These are phyloP conservation scores for Trachelipus rathkii DNA, from an alignment of 1,140 invertebrate species.

Conservation along the genomic window DNA sequence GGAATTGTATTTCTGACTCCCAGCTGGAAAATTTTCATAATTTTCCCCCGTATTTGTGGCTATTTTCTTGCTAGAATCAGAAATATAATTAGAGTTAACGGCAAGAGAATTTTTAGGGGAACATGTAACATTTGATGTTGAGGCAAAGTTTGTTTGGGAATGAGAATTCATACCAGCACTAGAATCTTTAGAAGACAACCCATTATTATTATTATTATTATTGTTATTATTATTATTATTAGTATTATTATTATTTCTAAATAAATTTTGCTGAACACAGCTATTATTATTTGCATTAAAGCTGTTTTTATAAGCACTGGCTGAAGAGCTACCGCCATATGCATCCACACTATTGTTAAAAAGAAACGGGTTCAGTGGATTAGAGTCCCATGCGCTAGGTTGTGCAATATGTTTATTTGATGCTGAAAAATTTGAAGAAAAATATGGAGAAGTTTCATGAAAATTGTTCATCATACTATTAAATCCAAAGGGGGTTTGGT, in stretches of 20 bases:
- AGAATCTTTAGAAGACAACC: neutral
- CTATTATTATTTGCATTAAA: neutral
- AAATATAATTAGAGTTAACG: neutral
- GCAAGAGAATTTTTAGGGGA: neutral
- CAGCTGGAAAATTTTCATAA: neutral
- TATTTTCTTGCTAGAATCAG: neutral
- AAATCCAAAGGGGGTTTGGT: neutral
- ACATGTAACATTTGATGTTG: neutral
- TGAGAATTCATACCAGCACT: neutral
- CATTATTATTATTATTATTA: conserved; percentile 10
- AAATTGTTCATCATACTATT: neutral
- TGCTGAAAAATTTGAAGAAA: neutral
- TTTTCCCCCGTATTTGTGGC: neutral
- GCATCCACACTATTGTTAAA: neutral
- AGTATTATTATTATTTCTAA: conserved; percentile 7
- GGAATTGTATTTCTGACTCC: neutral
- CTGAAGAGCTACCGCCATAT: neutral
- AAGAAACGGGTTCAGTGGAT: neutral
- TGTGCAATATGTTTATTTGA: neutral
- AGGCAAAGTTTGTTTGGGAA: neutral
- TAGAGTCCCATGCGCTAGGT: neutral
- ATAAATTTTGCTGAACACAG: neutral
- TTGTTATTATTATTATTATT: neutral
- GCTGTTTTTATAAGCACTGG: neutral
- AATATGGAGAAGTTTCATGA: neutral